Percentiles rank a stretch among this genome's conserved stretches.
Evolutionary conservation across 1,140 invertebrate genomes (phyloP).

Genomic region (Polypedilum vanderplanki): DNA sequence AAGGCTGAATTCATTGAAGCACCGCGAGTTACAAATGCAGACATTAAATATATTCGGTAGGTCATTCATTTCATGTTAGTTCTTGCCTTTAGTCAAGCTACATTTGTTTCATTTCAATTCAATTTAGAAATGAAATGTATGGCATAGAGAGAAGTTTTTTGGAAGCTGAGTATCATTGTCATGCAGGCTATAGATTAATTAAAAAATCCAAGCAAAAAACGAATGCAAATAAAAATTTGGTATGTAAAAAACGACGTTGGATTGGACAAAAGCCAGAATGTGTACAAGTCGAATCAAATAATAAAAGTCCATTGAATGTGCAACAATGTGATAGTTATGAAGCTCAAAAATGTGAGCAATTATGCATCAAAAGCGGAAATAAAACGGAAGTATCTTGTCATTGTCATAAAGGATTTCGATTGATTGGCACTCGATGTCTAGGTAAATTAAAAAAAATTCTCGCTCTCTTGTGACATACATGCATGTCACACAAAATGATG

Average conservation of each 20-base stretch:
- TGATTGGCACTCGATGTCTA: constrained; percentile 16
- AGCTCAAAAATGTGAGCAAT: constrained; percentile 24
- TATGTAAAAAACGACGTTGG: constrained; percentile 21
- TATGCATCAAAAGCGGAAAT: constrained; percentile 24
- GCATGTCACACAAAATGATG: neutral
- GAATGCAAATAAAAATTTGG: constrained; percentile 13
- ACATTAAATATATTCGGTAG: constrained; percentile 21
- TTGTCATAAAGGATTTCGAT: constrained; percentile 25
- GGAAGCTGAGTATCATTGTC: constrained; percentile 22
- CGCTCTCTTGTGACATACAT: too few relatives aligned
- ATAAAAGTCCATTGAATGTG: too few relatives aligned
- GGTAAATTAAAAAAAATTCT: neutral
- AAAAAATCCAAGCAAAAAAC: constrained; percentile 12
- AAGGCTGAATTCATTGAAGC: constrained; percentile 14
- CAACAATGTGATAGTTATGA: constrained; percentile 25
- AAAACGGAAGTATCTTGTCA: neutral
- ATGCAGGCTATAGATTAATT: constrained; percentile 9
- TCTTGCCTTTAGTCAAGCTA: neutral
- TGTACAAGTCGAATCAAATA: neutral
- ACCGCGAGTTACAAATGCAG: constrained; percentile 18
- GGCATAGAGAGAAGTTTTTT: neutral
- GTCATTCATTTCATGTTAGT: neutral
- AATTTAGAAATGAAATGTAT: constrained; percentile 8
- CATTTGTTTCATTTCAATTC: neutral
- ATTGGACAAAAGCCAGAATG: neutral